These are phyloP conservation scores for Choristoneura fumiferana DNA, from an alignment of 1,140 invertebrate species.

Conservation along the genomic window DNA sequence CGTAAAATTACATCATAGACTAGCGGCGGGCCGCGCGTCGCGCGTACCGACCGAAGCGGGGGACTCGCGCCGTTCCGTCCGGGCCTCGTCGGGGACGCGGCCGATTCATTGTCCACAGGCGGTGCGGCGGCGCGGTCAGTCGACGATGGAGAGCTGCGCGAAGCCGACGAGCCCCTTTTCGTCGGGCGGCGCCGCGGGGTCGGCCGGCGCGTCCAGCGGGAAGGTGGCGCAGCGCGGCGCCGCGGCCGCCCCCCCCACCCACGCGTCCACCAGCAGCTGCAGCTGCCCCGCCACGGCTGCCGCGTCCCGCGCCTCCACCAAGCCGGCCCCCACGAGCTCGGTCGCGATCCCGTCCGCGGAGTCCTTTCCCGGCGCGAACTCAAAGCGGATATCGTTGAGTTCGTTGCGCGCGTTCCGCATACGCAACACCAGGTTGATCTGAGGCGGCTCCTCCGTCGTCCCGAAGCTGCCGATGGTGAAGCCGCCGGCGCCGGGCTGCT, in stretches of 20 bases:
- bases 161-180: constrained; percentile 97
- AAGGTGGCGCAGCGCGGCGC: constrained; percentile 88
- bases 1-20: constrained; percentile 38
- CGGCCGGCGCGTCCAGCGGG: constrained; percentile 84
- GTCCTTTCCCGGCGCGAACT: constrained; percentile 97
- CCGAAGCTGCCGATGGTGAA: constrained; percentile 62
- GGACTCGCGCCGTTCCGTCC: too few relatives aligned
- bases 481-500: constrained; percentile 43
- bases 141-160: constrained; percentile 96
- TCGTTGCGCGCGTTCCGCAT: constrained; percentile 91
- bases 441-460: constrained; percentile 45
- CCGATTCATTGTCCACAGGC: too few relatives aligned
- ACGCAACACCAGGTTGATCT: constrained; percentile 62
- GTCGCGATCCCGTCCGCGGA: constrained; percentile 96
- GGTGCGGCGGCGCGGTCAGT: constrained; percentile 76
- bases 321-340: constrained; percentile 95
- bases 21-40: constrained; percentile 20
- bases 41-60: too few relatives aligned
- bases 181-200: constrained; percentile 91
- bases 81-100: too few relatives aligned
- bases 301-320: constrained; percentile 95
- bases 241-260: constrained; percentile 29
- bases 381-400: constrained; percentile 98
- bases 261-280: constrained; percentile 86
- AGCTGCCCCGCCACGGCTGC: constrained; percentile 94